phyloP scores from a whole-genome alignment of 1,140 invertebrate genomes.

The Idris sp. region DNA sequence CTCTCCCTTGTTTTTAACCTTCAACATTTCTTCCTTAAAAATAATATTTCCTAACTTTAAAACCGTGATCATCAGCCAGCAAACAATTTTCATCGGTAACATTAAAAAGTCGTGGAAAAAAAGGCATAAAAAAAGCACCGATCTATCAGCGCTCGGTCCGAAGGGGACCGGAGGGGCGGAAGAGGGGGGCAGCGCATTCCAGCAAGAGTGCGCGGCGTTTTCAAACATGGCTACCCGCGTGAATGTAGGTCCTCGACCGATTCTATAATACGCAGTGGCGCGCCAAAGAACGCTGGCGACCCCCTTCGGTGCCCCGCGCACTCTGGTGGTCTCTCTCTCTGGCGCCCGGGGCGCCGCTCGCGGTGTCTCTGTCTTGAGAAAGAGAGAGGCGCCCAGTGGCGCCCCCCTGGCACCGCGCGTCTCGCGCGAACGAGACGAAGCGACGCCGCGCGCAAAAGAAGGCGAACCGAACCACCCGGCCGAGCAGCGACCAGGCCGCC shows the following conservation, averaged over 20 bases:
- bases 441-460: conserved; percentile 39
- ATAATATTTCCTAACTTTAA: too few species aligned
- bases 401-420: conserved; percentile 30
- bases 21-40: too few species aligned
- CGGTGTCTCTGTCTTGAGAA: conserved; percentile 25
- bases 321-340: conserved; percentile 50
- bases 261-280: conserved; percentile 67
- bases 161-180: conserved; percentile 23
- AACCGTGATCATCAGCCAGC: background rate
- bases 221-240: conserved; percentile 76
- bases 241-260: conserved; percentile 78
- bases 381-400: conserved; percentile 39
- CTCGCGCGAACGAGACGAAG: conserved; percentile 48
- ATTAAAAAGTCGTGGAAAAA: conserved; percentile 22
- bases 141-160: conserved; percentile 24
- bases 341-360: conserved; percentile 22
- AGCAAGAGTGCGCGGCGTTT: conserved; percentile 71
- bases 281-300: conserved; percentile 42
- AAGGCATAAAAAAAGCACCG: conserved; percentile 9
- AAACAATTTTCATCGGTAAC: conserved; percentile 29
- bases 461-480: conserved; percentile 80
- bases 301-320: conserved; percentile 57
- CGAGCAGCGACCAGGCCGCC: conserved; percentile 85
- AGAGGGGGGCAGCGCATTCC: conserved; percentile 72
- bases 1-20: too few species aligned